Evolutionary conservation across 2,797 vertebrate genomes (phyloP).

Genomic region (Philypnodon macrostomus): DNA sequence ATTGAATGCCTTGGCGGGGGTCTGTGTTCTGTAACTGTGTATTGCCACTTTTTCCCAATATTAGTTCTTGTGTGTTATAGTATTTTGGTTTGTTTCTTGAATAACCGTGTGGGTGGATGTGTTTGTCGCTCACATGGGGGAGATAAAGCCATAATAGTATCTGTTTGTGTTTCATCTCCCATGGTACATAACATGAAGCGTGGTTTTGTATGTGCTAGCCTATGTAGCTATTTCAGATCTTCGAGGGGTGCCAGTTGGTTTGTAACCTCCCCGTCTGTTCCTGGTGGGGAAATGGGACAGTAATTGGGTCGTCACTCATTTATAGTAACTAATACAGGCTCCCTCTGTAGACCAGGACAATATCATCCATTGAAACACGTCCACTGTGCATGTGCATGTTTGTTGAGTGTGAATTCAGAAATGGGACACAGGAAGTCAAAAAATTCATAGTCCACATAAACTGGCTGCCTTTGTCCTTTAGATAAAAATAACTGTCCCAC

Average conservation of each 20-base stretch:
- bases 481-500: slow-evolving; percentile 58
- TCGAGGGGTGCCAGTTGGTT: slow-evolving; percentile 20
- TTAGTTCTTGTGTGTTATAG: neutral
- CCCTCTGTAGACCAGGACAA: slow-evolving; percentile 41
- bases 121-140: slow-evolving; percentile 2
- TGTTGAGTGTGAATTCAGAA: slow-evolving; percentile 13
- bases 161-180: slow-evolving; percentile 24
- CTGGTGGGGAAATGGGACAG: slow-evolving; percentile 66
- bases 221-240: slow-evolving; percentile 32
- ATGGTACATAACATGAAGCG: neutral
- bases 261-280: slow-evolving; percentile 63
- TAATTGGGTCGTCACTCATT: slow-evolving; percentile 77
- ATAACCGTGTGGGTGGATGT: slow-evolving; percentile 11
- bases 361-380: slow-evolving; percentile 54
- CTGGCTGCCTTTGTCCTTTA: slow-evolving; percentile 33
- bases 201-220: slow-evolving; percentile 14
- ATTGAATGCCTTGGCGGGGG: no score
- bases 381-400: slow-evolving; percentile 10
- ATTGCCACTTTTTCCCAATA: no score
- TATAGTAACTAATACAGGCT: slow-evolving; percentile 56
- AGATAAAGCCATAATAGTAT: slow-evolving; percentile 1
- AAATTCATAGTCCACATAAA: slow-evolving; percentile 41
- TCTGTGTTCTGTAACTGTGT: no score
- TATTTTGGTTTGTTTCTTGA: neutral
- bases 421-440: slow-evolving; percentile 22